Evolutionary conservation across 2,888 invertebrate species (phyloP).

Genomic region (Asteroscopus sphinx): DNA sequence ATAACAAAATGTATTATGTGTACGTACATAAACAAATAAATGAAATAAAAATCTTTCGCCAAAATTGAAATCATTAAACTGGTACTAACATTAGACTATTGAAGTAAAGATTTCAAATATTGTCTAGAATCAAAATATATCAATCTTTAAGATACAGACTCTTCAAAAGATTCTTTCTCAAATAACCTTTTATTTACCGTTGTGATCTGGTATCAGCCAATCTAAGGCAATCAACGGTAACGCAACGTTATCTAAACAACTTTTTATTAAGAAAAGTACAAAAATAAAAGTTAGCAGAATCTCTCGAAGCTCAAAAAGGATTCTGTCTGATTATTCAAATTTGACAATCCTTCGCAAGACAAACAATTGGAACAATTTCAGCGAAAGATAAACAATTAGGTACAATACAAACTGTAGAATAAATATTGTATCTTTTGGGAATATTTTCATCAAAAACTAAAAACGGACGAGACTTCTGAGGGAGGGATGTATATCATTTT

Average conservation of each 20-base stretch:
- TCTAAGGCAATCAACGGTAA: slow-evolving; percentile 52
- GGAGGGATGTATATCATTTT: slow-evolving; percentile 9
- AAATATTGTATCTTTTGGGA: slow-evolving; percentile 54
- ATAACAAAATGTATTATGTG: too few species aligned
- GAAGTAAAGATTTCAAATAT: too few species aligned
- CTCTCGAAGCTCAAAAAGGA: slow-evolving; percentile 41
- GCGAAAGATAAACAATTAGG: slow-evolving; percentile 72
- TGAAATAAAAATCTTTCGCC: too few species aligned
- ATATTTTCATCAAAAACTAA: slow-evolving; percentile 45
- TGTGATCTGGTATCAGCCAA: slow-evolving; percentile 18
- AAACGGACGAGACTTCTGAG: slow-evolving; percentile 25
- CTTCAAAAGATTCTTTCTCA: slow-evolving; percentile 5
- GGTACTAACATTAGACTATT: too few species aligned
- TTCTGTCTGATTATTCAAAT: slow-evolving; percentile 65
- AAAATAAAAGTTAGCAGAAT: slow-evolving; percentile 32
- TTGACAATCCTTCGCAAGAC: slow-evolving; percentile 64
- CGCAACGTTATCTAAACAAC: slow-evolving; percentile 37
- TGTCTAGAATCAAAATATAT: too few species aligned
- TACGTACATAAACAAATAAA: too few species aligned
- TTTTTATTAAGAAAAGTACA: slow-evolving; percentile 41
- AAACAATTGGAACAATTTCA: slow-evolving; percentile 67
- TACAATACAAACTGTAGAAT: slow-evolving; percentile 64
- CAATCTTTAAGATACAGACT: slow-evolving; percentile 3
- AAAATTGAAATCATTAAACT: too few species aligned
- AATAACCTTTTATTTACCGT: slow-evolving; percentile 24